Conservation (phyloP, 2,797 vertebrate genomes). For the Protonibea diacanthus region DNA sequence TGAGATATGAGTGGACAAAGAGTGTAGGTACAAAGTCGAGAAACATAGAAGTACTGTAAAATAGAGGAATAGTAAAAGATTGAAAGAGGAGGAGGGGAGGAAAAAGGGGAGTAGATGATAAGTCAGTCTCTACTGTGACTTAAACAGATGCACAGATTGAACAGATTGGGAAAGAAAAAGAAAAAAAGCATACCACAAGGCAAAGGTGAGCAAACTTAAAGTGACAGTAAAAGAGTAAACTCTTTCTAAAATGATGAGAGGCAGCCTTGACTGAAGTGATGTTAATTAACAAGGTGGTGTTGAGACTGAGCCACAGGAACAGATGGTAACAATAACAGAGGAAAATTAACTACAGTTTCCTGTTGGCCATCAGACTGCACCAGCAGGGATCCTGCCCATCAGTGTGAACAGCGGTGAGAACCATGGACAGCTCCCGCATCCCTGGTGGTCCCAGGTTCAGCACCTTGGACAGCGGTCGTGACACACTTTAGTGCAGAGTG, state of each 20-base stretch:
- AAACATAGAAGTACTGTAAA: neutral
- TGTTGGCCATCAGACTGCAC: conserved; percentile 14
- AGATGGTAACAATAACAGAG: conserved; percentile 45
- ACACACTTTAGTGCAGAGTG: neutral
- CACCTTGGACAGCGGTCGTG: conserved; percentile 48
- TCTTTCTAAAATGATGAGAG: neutral
- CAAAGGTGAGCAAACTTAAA: neutral
- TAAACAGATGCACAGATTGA: neutral
- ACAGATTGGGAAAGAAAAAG: neutral
- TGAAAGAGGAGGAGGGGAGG: neutral
- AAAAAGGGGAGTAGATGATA: neutral
- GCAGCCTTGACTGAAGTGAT: conserved; percentile 5
- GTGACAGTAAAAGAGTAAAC: neutral
- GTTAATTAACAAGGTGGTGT: conserved; percentile 41
- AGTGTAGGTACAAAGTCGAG: neutral
- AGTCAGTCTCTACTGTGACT: neutral
- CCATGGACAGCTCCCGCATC: conserved; percentile 45
- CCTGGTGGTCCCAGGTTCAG: conserved; percentile 17
- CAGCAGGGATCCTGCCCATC: conserved; percentile 35
- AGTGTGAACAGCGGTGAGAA: conserved; percentile 3
- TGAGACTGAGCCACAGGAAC: conserved; percentile 32
- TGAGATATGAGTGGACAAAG: conserved; percentile 2
- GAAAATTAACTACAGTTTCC: conserved; percentile 22
- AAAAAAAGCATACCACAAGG: no score
- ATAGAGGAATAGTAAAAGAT: neutral